Evolutionary conservation across 2,113 vertebrate species (phyloP).

Genomic region (Semnornis frantzii): DNA sequence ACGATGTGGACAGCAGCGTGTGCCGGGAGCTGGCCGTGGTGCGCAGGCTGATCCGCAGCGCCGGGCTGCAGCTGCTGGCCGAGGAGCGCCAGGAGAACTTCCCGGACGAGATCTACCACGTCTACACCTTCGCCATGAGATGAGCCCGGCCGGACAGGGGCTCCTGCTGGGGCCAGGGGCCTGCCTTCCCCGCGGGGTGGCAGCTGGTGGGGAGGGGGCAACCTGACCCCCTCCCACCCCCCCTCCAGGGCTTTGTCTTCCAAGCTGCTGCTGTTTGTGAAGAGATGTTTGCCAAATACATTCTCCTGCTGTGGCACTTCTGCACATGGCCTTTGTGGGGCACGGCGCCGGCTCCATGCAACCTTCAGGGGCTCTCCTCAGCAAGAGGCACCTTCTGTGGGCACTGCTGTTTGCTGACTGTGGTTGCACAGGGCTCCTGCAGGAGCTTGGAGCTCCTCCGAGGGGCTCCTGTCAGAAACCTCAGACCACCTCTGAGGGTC

Average conservation of each 20-base stretch:
- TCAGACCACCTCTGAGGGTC: not conserved
- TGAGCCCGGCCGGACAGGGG: slow-evolving; percentile 59
- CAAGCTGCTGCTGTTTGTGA: not conserved
- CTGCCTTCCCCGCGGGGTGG: not conserved
- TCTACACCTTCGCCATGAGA: slow-evolving; percentile 92
- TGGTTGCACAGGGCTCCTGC: not conserved
- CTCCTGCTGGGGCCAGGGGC: not conserved
- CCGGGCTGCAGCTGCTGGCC: slow-evolving; percentile 84
- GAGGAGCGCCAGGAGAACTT: slow-evolving; percentile 93
- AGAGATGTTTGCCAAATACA: slow-evolving; percentile 49
- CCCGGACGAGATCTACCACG: slow-evolving; percentile 95
- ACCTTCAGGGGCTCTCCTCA: not conserved
- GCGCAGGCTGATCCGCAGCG: slow-evolving; percentile 76
- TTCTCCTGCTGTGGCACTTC: slow-evolving; percentile 38
- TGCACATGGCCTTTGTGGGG: not conserved
- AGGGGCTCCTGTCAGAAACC: not conserved
- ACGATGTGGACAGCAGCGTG: slow-evolving; percentile 97
- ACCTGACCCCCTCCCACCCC: not conserved
- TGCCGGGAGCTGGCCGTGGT: slow-evolving; percentile 88
- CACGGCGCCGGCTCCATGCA: not conserved
- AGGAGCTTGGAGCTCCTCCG: not conserved
- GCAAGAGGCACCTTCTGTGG: not conserved
- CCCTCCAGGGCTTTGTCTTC: slow-evolving; percentile 23
- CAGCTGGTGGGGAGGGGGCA: accelerated
- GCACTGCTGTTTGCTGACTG: not conserved